Percentiles rank a stretch among this genome's conserved stretches.
Conservation (phyloP, 1,140 invertebrate genomes). For the Bombus confusus region DNA sequence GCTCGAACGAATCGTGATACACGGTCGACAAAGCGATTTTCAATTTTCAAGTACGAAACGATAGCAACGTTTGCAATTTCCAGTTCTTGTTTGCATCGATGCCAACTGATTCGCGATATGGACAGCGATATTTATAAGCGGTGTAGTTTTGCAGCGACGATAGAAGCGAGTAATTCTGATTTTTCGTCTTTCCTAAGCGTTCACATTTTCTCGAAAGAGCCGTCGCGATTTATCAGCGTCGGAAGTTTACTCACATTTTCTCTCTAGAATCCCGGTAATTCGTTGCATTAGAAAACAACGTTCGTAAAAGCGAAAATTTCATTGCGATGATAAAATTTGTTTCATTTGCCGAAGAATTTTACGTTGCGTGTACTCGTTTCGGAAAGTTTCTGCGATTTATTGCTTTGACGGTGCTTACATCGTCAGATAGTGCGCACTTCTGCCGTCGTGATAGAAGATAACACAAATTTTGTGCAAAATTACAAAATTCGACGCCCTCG, state of each 20-base stretch:
- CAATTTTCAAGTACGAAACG: background rate
- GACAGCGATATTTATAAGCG: background rate
- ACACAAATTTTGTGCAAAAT: background rate
- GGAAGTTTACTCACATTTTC: slow-evolving; percentile 5
- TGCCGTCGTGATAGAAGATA: background rate
- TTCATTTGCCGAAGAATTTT: too few relatives aligned
- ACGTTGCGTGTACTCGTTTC: too few relatives aligned
- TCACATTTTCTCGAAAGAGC: background rate
- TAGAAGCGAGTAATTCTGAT: background rate
- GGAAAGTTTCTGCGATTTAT: background rate
- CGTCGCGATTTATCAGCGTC: background rate
- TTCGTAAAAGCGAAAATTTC: background rate
- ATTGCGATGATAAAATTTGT: background rate
- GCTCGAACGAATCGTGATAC: too few relatives aligned
- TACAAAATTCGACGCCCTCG: background rate
- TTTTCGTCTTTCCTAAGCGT: background rate
- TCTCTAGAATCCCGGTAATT: background rate
- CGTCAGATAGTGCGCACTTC: background rate
- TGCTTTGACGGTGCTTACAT: background rate
- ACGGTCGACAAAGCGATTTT: too few relatives aligned
- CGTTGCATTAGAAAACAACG: background rate
- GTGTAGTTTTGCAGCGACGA: background rate
- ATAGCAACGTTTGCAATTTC: background rate
- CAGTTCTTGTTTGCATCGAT: too few relatives aligned
- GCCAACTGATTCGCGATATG: too few relatives aligned